Evolutionary conservation across 2,797 vertebrate genomes (phyloP).

Genomic region (Gallinago solitaria): DNA sequence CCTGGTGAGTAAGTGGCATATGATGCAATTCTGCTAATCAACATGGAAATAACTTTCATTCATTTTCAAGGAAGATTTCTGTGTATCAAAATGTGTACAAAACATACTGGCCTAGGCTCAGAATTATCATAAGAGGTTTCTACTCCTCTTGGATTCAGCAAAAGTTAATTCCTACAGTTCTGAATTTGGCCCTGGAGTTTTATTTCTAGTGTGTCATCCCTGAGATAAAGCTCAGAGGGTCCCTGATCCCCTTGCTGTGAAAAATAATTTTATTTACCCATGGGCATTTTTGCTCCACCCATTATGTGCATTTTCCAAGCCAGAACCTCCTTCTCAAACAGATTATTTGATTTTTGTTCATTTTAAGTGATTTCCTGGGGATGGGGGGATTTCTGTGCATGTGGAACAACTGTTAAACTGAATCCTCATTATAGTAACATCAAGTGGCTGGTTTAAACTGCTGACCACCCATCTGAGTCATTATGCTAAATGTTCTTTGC

Average conservation of each 20-base stretch:
- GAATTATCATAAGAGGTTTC: background rate
- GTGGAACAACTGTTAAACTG: constrained; percentile 45
- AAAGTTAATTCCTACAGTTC: background rate
- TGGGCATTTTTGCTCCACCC: constrained; percentile 18
- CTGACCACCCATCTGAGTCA: constrained; percentile 58
- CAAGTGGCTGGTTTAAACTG: constrained; percentile 67
- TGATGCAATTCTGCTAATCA: background rate
- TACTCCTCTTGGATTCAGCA: background rate
- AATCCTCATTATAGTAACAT: constrained; percentile 60
- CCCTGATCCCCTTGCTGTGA: background rate
- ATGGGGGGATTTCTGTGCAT: background rate
- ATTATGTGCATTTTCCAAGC: constrained; percentile 39
- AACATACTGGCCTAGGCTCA: background rate
- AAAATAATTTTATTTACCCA: background rate
- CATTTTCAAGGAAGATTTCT: background rate
- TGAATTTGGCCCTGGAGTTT: background rate
- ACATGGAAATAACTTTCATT: background rate
- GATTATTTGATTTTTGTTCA: constrained; percentile 9
- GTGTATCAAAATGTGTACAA: background rate
- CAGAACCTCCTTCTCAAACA: constrained; percentile 26
- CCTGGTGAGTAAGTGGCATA: background rate
- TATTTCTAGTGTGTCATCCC: background rate
- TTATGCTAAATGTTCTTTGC: constrained; percentile 62
- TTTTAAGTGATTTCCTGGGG: constrained; percentile 42
- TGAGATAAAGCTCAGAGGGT: constrained; percentile 10